phyloP scores from a whole-genome alignment of 1,140 invertebrate genomes.

The Cyphomyrmex costatus region DNA sequence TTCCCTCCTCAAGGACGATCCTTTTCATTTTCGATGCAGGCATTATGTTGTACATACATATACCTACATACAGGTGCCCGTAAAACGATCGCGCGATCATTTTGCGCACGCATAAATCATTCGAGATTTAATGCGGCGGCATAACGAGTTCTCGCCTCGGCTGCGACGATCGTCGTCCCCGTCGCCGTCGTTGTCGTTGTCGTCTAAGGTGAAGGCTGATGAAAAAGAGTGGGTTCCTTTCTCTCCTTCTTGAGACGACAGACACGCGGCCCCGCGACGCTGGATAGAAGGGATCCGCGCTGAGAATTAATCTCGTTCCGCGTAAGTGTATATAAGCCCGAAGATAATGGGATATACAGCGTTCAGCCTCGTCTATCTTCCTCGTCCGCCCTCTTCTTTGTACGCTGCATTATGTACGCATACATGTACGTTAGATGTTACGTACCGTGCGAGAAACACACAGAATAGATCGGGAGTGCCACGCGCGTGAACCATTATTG shows the following conservation, averaged over 20 bases:
- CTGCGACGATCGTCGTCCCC: slow-evolving; percentile 13
- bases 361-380: slow-evolving; percentile 20
- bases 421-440: background rate
- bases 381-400: background rate
- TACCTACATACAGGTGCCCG: slow-evolving; percentile 62
- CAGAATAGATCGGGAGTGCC: slow-evolving; percentile 55
- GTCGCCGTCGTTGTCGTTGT: slow-evolving; percentile 51
- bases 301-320: slow-evolving; percentile 55
- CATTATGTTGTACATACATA: slow-evolving; percentile 63
- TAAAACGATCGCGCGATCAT: slow-evolving; percentile 40
- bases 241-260: slow-evolving; percentile 70
- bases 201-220: slow-evolving; percentile 61
- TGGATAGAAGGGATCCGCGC: slow-evolving; percentile 35
- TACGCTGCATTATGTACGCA: background rate
- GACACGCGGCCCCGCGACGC: slow-evolving; percentile 30
- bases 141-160: slow-evolving; percentile 72
- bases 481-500: slow-evolving; percentile 57
- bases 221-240: slow-evolving; percentile 70
- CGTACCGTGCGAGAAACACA: slow-evolving; percentile 3
- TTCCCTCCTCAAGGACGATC: slow-evolving; percentile 76
- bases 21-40: slow-evolving; percentile 62
- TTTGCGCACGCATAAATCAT: slow-evolving; percentile 67
- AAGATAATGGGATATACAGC: slow-evolving; percentile 56
- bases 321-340: slow-evolving; percentile 27
- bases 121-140: slow-evolving; percentile 62